Evolutionary conservation across 2,888 invertebrate genomes (phyloP), one percentile per base, ranked within the genome.

Genomic region (Folsomia manolachei): DNA sequence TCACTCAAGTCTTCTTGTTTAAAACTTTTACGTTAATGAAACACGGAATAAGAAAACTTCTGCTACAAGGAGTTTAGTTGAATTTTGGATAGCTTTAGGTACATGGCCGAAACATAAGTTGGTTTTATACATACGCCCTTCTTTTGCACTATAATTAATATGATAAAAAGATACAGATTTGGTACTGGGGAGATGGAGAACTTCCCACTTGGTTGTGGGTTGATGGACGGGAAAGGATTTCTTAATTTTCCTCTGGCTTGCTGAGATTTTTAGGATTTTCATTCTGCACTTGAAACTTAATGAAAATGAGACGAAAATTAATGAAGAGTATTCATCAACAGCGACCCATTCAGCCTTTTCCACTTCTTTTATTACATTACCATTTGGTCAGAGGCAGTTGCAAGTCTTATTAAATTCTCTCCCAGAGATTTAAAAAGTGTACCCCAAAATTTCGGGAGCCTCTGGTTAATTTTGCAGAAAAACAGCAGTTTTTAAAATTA

Each of bases 1-100:
- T 63, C 60, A 60, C 11, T 60, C 23, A 19, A 63, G 25, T 18
- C 2, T 7, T 25, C 24, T 4, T n/a, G 27, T 23, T 27, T 2
- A n/a, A 23, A 66, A 66, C 65, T 66, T 66, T 66, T 66, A 66
- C 51, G 7, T 19, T 66, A 39, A 66, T 66, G 65, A 66, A 66
- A 66, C 18, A 56, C 18, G 56, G 56, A 56, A 56, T 18, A 56
- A 56, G 56, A 56, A 56, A 56, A 21, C 21, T 56, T 56, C 19
- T 18, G 56, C 56, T 21, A 4, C 39, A 4, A 39, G 39, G 39
- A 56, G 21, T n/a, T n/a, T n/a, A n/a, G n/a, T n/a, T n/a, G n/a
- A n/a, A n/a, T n/a, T n/a, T n/a, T n/a, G n/a, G n/a, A n/a, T n/a
- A n/a, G n/a, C n/a, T n/a, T n/a, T n/a, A n/a, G n/a, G n/a, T n/a